Evolutionary conservation across 2,888 invertebrate species (phyloP).

Genomic region (Luperina testacea): DNA sequence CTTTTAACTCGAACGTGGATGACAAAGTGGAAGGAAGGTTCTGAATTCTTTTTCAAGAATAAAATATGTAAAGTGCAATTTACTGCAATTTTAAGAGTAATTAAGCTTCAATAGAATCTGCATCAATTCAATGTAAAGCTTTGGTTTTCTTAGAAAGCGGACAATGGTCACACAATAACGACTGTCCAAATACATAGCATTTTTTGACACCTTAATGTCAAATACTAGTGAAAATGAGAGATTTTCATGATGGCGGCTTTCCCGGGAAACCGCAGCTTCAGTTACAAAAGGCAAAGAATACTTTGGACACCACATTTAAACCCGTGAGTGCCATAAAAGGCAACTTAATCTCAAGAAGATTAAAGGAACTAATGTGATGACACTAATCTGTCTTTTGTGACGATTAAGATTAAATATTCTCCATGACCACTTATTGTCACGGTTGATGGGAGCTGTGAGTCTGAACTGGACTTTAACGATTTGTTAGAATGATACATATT

Average conservation of each 20-base stretch:
- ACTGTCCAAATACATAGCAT: too few relatives aligned
- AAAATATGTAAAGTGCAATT: background rate
- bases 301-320: background rate
- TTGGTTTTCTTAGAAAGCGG: too few relatives aligned
- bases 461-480: background rate
- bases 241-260: too few relatives aligned
- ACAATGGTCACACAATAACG: too few relatives aligned
- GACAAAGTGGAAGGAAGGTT: background rate
- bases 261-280: too few relatives aligned
- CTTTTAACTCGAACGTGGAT: background rate
- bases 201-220: too few relatives aligned
- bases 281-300: too few relatives aligned
- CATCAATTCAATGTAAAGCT: background rate
- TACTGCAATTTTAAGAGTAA: background rate
- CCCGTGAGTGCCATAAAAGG: background rate
- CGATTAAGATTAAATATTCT: background rate
- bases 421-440: background rate
- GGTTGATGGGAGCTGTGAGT: background rate
- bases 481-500: background rate
- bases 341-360: background rate
- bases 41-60: background rate
- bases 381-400: background rate
- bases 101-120: background rate
- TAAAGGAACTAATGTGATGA: conserved; percentile 2
- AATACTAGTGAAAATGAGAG: too few relatives aligned